phyloP scores from a whole-genome alignment of 1,140 invertebrate species.

The Steinernema feltiae region DNA sequence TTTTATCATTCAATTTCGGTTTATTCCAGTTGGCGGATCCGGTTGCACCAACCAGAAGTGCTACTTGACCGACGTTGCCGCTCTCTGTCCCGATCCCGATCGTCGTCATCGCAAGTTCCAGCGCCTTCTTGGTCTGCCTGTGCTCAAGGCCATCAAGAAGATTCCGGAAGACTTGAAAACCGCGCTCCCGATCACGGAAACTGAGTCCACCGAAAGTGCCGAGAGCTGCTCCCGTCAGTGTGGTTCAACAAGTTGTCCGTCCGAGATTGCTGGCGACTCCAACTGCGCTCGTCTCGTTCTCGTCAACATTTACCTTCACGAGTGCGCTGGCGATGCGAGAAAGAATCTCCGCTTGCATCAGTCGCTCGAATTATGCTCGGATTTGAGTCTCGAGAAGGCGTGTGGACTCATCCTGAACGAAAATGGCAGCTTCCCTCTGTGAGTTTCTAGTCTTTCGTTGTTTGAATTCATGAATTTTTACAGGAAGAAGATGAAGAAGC shows the following conservation, averaged over 20 bases:
- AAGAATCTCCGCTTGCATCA: neutral
- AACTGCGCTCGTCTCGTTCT: neutral
- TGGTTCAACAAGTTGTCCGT: neutral
- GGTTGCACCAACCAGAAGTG: neutral
- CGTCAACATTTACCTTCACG: neutral
- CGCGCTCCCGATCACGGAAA: neutral
- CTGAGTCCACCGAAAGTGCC: neutral
- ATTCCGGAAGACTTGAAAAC: neutral
- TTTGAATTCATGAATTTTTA: neutral
- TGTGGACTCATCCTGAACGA: neutral
- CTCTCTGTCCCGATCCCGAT: neutral
- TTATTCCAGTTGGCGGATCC: neutral
- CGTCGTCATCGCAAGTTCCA: constrained; percentile 8
- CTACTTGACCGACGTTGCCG: neutral
- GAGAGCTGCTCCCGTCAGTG: neutral
- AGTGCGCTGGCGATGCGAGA: neutral
- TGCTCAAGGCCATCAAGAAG: neutral
- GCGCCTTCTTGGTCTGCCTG: neutral
- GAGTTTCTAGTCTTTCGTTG: neutral
- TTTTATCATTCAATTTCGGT: neutral
- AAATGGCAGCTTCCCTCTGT: neutral
- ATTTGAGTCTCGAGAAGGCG: neutral
- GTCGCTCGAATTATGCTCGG: neutral
- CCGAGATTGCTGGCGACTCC: neutral
- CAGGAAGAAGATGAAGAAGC: constrained; percentile 7